Evolutionary conservation across 1,140 invertebrate genomes (phyloP).

Genomic region (Camponotus vicinus): DNA sequence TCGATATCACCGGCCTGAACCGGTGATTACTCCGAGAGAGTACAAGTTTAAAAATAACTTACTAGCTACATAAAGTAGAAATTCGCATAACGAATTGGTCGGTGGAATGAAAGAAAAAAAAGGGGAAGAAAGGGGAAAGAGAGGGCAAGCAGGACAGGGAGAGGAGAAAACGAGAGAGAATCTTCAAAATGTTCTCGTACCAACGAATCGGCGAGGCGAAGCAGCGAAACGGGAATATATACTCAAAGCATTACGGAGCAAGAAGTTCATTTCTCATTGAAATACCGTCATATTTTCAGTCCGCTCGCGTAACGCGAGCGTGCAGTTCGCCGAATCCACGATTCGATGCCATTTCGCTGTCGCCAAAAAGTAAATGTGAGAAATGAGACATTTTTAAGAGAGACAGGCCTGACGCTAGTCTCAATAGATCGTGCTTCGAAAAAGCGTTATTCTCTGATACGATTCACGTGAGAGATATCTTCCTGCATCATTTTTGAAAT

Average conservation of each 20-base stretch:
- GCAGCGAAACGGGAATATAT: conserved; percentile 44
- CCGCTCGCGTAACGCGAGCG: conserved; percentile 59
- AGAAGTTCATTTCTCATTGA: conserved; percentile 73
- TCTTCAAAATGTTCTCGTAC: conserved; percentile 42
- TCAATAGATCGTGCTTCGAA: conserved; percentile 37
- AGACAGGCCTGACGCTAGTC: not conserved
- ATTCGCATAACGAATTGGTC: conserved; percentile 1
- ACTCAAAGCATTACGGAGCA: conserved; percentile 24
- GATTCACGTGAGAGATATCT: conserved; percentile 18
- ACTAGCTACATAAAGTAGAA: conserved; percentile 17
- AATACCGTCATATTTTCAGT: conserved; percentile 74
- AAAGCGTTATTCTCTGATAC: conserved; percentile 3
- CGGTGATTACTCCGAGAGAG: not conserved
- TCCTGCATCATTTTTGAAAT: conserved; percentile 8
- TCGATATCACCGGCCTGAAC: not conserved
- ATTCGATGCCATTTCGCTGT: conserved; percentile 50
- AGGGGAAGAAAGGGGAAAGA: not conserved
- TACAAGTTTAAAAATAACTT: conserved; percentile 9
- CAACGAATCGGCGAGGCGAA: conserved; percentile 47
- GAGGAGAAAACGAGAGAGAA: conserved; percentile 39
- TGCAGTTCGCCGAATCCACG: conserved; percentile 62
- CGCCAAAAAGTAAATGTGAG: conserved; percentile 66
- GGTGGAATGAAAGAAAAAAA: not conserved
- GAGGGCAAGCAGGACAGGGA: not conserved
- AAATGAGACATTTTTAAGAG: conserved; percentile 55